These are phyloP conservation scores for Elmis aenea DNA, from an alignment of 2,888 invertebrate genomes.

Conservation along the genomic window DNA sequence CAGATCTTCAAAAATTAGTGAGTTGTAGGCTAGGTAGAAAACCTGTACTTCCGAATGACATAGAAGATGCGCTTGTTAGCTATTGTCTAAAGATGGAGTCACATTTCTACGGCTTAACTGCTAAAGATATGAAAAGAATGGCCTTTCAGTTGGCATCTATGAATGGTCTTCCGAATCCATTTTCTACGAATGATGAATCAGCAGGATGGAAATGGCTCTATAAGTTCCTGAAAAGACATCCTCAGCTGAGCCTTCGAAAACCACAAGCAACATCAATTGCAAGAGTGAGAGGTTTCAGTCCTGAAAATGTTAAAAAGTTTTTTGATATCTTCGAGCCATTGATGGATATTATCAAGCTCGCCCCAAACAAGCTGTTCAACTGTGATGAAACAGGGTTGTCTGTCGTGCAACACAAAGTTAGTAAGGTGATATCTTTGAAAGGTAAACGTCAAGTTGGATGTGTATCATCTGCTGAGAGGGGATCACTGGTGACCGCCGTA, in stretches of 20 bases:
- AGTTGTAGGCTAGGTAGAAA: constrained; percentile 6
- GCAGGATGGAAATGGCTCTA: constrained; percentile 31
- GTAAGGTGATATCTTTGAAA: constrained; percentile 23
- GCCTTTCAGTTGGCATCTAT: constrained; percentile 23
- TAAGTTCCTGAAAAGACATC: constrained; percentile 27
- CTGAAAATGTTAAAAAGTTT: constrained; percentile 28
- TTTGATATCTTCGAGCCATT: constrained; percentile 26
- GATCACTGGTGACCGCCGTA: constrained; percentile 28
- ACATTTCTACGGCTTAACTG: constrained; percentile 28
- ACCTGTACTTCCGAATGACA: constrained; percentile 17
- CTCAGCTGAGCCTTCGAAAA: constrained; percentile 26
- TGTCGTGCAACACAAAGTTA: constrained; percentile 23
- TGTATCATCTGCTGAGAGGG: constrained; percentile 25
- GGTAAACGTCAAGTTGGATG: constrained; percentile 25
- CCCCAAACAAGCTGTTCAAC: constrained; percentile 21
- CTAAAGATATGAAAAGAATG: constrained; percentile 24
- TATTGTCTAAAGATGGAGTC: constrained; percentile 18
- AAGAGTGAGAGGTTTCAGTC: constrained; percentile 28
- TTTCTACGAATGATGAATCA: constrained; percentile 22
- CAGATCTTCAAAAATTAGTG: background rate
- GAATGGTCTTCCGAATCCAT: constrained; percentile 24
- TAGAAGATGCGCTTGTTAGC: constrained; percentile 19
- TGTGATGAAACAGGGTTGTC: constrained; percentile 31
- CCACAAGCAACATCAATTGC: constrained; percentile 30
- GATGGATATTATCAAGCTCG: constrained; percentile 23